Base-by-base conservation (phyloP, 2,888 invertebrate genomes). In the Epinotia brunnichana region DNA sequence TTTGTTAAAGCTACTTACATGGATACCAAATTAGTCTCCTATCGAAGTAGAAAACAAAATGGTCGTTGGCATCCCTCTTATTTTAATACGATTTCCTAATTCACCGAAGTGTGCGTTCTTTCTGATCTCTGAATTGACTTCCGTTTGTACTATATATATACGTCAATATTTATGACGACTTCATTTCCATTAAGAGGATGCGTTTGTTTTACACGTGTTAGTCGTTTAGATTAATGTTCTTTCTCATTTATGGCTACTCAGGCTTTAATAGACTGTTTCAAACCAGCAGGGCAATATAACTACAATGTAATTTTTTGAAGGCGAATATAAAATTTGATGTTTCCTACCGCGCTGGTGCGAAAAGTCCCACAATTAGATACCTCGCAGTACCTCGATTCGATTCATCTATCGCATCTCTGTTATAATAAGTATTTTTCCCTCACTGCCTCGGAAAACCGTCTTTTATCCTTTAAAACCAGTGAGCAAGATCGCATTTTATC, bases 121-220 rank as follows among this genome's bases (percentile, higher is more conserved):
- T 44, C 54, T 69, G 54, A 69, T 69, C 41, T 53, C 54, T n/a
- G 17, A 41, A 53, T 61, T 24, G 2, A 35, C 41, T 69, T 41
- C 13, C 54, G 41, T 41, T 54, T 4, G 15, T 19, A 51, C 60
- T 51, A 53, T 61, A 53, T 53, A 51, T 39, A 29, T 24, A 17
- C 35, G 15, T 62, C 17, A 15, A 48, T 56, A 64, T 51, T 70
- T 70, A 64, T 59, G 64, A 54, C 3, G n/a, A 44, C 35, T 19
- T 61, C 21, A 21, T 35, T 66, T 70, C 35, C 21, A 53, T 35
- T 54, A 44, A 62, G 17, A 17, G 61, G 24, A 17, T 9, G 29
- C 10, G 15, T 48, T 48, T 21, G 11, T 41, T 64, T 21, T 39
- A 51, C 39, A 48, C 35, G 44, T 35, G 35, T n/a, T 41, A 24